Conservation (phyloP, 2,797 vertebrate genomes). For the Semaprochilodus insignis region DNA sequence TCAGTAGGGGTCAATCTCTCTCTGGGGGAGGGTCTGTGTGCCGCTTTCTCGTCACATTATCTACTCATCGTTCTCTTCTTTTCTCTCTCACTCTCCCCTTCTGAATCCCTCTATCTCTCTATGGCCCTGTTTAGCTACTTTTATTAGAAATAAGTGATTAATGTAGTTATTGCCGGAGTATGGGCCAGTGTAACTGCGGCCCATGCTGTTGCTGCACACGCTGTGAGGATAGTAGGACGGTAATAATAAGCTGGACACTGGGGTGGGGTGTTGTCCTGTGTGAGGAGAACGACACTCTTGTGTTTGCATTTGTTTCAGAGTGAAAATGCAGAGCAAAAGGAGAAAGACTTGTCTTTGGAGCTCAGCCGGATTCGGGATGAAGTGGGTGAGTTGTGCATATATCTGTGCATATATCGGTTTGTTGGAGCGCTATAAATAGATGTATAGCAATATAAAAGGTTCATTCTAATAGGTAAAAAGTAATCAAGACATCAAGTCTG, state of each 20-base stretch:
- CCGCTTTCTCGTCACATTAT: neutral
- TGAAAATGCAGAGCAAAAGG: slow-evolving; percentile 85
- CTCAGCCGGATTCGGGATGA: slow-evolving; percentile 90
- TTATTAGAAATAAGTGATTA: neutral
- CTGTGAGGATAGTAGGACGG: slow-evolving; percentile 78
- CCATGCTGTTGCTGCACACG: slow-evolving; percentile 65
- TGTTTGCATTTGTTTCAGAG: slow-evolving; percentile 79
- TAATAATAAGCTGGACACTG: slow-evolving; percentile 55
- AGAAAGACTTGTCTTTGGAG: slow-evolving; percentile 85
- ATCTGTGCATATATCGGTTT: neutral
- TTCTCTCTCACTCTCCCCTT: neutral
- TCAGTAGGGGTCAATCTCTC: neutral
- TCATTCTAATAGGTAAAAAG: no score
- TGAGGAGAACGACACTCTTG: no score
- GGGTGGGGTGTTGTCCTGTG: neutral
- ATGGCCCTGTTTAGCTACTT: neutral
- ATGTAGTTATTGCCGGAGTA: slow-evolving; percentile 46
- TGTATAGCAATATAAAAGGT: no score
- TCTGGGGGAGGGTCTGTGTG: neutral
- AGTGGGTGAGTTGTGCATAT: slow-evolving; percentile 85
- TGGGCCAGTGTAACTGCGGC: slow-evolving; percentile 80
- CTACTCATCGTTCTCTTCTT: slow-evolving; percentile 4
- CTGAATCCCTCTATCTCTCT: neutral
- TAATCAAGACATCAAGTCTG: no score
- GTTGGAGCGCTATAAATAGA: neutral